Base-by-base conservation (phyloP, 2,888 invertebrate species). In the Eilema griseolum region DNA sequence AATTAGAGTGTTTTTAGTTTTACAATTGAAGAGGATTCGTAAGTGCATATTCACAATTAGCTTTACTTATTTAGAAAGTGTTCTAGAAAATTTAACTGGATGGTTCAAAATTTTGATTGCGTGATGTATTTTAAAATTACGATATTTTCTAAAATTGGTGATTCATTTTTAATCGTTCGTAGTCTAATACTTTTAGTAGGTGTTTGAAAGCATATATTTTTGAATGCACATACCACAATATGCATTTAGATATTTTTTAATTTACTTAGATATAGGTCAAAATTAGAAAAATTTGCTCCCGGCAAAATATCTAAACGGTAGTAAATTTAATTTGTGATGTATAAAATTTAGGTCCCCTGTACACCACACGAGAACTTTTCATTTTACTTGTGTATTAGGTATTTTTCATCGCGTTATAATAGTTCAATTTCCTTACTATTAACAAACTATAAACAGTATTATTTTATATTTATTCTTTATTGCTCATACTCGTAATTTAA, bases 381-480 rank as follows among this genome's bases (percentile, higher is more conserved):
- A 64, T 67, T 26, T n/a, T 66, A 70, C 31, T 66, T 69, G 12
- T 28, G 14, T 57, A 24, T 64, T 63, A 66, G 61, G 70, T 33
- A 37, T 71, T 59, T 24, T 24, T 74, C 66, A 23, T 63, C 41
- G 8, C 68, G 61, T 74, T 59, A 59, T 24, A 28, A 61, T 61
- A 64, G 52, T 72, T 12, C 67, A 70, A 33, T 70, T 69, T 41
- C 57, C n/a, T 61, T 66, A 67, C 62, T 75, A 73, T 69, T 75
- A 61, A 72, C 63, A 71, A 82, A n/a, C n/a, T n/a, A n/a, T n/a
- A n/a, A n/a, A 76, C 83, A 84, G 83, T 83, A 83, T 84, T 83
- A 82, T 69, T 75, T 77, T 74, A 72, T 67, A 68, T 67, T 76
- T 71, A 72, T 76, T 75, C 72, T 73, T 70, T 64, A 67, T 24